Percentiles rank a stretch among this genome's conserved stretches.
These are phyloP conservation scores for Limanda limanda DNA, from an alignment of 2,113 vertebrate genomes.

Conservation along the genomic window DNA sequence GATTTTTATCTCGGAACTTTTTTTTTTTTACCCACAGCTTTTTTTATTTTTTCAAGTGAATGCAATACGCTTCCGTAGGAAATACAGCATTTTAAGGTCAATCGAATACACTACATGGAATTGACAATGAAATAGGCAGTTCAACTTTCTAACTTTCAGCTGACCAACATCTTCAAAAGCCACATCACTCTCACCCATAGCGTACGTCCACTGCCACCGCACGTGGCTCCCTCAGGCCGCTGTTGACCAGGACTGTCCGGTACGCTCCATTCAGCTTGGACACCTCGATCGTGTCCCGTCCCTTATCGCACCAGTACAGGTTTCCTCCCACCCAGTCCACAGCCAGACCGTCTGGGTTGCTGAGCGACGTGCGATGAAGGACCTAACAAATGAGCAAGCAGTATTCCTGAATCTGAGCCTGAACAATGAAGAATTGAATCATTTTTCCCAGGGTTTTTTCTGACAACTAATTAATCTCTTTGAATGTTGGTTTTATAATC, in stretches of 20 bases:
- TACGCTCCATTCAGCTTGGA: constrained; percentile 97
- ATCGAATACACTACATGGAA: too few species aligned
- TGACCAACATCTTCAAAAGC: not conserved
- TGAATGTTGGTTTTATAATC: not conserved
- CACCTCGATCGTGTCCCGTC: constrained; percentile 98
- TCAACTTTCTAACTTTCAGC: not conserved
- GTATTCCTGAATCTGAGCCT: not conserved
- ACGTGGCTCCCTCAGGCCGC: constrained; percentile 91
- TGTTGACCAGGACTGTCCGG: constrained; percentile 94
- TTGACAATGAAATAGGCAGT: too few species aligned
- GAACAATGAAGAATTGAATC: not conserved
- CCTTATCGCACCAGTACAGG: constrained; percentile 99
- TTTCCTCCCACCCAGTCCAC: constrained; percentile 99
- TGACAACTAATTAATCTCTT: constrained; percentile 8
- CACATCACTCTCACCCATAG: constrained; percentile 86
- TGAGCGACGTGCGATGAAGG: constrained; percentile 96
- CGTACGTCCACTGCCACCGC: constrained; percentile 95
- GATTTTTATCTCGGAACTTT: too few species aligned
- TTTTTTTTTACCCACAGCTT: too few species aligned
- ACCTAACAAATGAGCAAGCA: constrained; percentile 82
- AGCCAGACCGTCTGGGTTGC: constrained; percentile 95
- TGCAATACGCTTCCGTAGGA: too few species aligned
- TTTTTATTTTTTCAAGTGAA: too few species aligned
- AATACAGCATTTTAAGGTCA: too few species aligned
- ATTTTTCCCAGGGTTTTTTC: not conserved